Evolutionary conservation across 2,797 vertebrate species (phyloP), one percentile per base, ranked within the genome.

Genomic region (Urosaurus nigricauda): DNA sequence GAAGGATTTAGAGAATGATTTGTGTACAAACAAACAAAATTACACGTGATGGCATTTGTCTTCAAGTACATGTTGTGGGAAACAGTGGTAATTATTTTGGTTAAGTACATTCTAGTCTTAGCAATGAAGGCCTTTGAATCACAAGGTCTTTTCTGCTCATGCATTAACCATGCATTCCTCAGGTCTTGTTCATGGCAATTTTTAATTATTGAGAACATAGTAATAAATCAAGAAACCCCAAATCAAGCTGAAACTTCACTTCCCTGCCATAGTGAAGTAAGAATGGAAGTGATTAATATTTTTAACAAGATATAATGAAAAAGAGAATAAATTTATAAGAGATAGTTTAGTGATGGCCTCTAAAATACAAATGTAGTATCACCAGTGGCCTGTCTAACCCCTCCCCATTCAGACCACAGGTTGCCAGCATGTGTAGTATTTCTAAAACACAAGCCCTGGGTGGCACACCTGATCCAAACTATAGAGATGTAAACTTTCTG

Each of bases 51-150:
- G 83, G 53, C 47, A 81, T 14, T 0, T 63, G 40, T 53, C 37
- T 75, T 63, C 9, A 4, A 7, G 9, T 29, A 60, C 14, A 32
- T n/a, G 29, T 12, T 60, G 8, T 32, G 24, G 5, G 12, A 56
- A 70, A 26, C 16, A 37, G 51, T 29, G 24, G 77, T 37, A 80
- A 79, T 51, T 58, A 43, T 56, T 26, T 43, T 13, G 60, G 16
- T 51, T 87, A 63, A 90, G 7, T 74, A 17, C 79, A 24, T 93
- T 94, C 24, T 51, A 82, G 5, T 35, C 87, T 78, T 47, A 83
- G 21, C 47, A 68, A 9, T 7, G 35, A 88, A 71, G 83, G 73
- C 1, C 6, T 77, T 86, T 0, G 3, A 6, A 4, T 40, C n/a
- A 7, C 43, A 24, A 70, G 47, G 24, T 63, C 4, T 32, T 77